These are phyloP conservation scores for Sebastes cheni DNA, from an alignment of 2,797 vertebrate species.

Conservation along the genomic window DNA sequence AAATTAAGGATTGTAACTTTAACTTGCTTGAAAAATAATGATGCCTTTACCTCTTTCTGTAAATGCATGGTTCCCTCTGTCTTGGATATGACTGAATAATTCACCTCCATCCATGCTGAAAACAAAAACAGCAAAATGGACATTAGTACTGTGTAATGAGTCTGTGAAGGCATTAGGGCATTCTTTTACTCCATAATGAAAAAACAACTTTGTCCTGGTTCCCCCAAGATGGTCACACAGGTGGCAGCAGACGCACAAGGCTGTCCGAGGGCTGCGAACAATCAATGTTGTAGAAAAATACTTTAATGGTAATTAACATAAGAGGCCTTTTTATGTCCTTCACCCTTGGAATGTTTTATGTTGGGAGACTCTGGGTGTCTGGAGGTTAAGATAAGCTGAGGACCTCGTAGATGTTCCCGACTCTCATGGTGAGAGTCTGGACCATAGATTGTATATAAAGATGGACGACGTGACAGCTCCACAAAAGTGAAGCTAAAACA, in stretches of 20 bases:
- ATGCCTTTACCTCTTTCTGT: constrained; percentile 87
- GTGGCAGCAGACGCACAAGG: not conserved
- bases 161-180: not conserved
- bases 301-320: not conserved
- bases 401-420: not conserved
- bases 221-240: not conserved
- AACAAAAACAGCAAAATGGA: constrained; percentile 5
- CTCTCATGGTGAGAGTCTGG: too few species aligned
- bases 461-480: too few species aligned
- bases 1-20: not conserved
- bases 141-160: not conserved
- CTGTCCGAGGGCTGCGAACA: too few species aligned
- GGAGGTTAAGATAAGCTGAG: not conserved
- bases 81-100: constrained; percentile 90
- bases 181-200: not conserved
- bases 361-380: not conserved
- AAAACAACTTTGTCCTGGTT: not conserved
- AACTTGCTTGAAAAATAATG: not conserved
- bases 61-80: constrained; percentile 90
- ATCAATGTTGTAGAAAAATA: not conserved
- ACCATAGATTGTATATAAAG: too few species aligned
- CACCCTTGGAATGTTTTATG: not conserved
- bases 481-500: too few species aligned
- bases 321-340: not conserved
- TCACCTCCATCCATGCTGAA: constrained; percentile 91